Base-by-base conservation (phyloP, 2,888 invertebrate species). In the Acrocera orbiculus region DNA sequence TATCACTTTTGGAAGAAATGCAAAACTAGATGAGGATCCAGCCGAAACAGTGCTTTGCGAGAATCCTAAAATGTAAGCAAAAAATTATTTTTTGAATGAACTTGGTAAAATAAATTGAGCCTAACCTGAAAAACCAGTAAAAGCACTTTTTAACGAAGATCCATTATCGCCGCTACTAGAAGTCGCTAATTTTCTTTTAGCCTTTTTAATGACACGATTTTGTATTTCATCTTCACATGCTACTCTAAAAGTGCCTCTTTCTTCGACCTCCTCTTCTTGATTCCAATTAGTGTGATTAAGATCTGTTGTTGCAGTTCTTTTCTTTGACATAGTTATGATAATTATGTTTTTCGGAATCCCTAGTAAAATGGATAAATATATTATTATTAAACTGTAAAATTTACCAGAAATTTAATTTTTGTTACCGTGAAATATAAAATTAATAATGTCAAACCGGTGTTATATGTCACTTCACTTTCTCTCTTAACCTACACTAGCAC, bases 241-340 rank as follows among this genome's bases (percentile, higher is more conserved):
- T 11, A 74, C 73, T 45, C 65, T 63, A 54, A 85, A 86, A 22
- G 64, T 66, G 7, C 86, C 86, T 43, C 73, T 70, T 46, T 83
- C 77, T 51, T 85, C 82, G 0, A 66, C 63, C 31, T 73, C 73
- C 2, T 81, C 78, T 35, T 82, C 83, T 38, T 71, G 62, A 52
- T 86, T 74, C 86, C 87, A 87, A 54, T 87, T 87, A 9, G 80
- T 77, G 48, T 79, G 80, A 58, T 78, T 85, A 42, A 89, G 58
- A 36, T 85, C 77, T 15, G 66, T 66, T 5, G 74, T 67, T 17
- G 87, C 83, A 45, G 64, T 60, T 41, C 89, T 69, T 63, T 89
- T 89, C 32, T 59, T 55, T 45, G 78, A 67, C 81, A 81, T 82
- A 34, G 32, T 27, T 32, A 5, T 15, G 15, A 27, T 6, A 5